Base-by-base conservation (phyloP, 2,113 vertebrate species). In the Catharus minimus region DNA sequence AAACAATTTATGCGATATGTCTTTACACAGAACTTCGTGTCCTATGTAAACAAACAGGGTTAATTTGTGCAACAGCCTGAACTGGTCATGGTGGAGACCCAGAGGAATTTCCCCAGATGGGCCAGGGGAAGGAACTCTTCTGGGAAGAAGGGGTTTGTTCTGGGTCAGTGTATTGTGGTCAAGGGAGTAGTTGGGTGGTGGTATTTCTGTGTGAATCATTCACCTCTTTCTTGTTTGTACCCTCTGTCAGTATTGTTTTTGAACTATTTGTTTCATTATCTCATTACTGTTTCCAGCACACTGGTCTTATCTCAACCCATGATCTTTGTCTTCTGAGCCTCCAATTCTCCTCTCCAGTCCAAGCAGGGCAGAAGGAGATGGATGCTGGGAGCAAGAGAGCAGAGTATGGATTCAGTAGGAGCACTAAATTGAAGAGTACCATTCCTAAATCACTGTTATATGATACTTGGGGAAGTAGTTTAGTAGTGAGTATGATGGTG, bases 61-160 rank as follows among this genome's bases (percentile, higher is more conserved):
- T 57, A 57, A 57, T 79, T 36, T 43, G 22, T 50, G 9, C 21
- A 49, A 26, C 9, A 36, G 24, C 6, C 12, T 32, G 36, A 47
- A 27, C 18, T 5, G 10, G 4, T 21, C 10, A 6, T 22, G 17
- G 14, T 1, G 2, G 50, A 21, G 17, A 56, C 11, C 20, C 16
- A 36, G 30, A 71, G 3, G 2, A 49, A 32, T 56, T 49, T 33
- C 19, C 8, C 10, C 20, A 50, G 30, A 50, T 6, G 6, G 0
- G 4, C 14, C 0, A 3, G 20, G 11, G 21, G 10, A 47, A 55
- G 47, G 13, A n/a, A 15, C 22, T 53, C n/a, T 32, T n/a, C 32
- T 22, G 10, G 12, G 26, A 4, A n/a, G 46, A 38, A 67, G 21
- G 18, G 5, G 38, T 38, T 38, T 38, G 38, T 38, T 38, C 38